Base-by-base conservation (phyloP, 2,888 invertebrate species). In the Mythimna albipuncta region DNA sequence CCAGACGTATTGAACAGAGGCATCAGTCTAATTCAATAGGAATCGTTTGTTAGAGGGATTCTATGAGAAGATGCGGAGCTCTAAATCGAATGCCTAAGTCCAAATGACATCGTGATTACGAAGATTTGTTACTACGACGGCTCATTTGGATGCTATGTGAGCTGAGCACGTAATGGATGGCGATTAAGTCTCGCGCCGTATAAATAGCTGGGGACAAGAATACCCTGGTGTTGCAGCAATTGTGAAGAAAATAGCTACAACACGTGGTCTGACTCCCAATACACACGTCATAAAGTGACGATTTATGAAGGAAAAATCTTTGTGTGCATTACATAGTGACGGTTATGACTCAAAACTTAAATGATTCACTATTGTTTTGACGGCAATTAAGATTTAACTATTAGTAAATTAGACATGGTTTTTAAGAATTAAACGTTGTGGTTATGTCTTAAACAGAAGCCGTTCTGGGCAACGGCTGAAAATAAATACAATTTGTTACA, bases 111-210 rank as follows among this genome's bases (percentile, higher is more conserved):
- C 64, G 71, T 79, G 80, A 86, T 77, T 73, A 65, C 72, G 65
- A 69, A 79, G 85, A 82, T 89, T 89, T 89, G 86, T 88, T 76
- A 84, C 75, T 83, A 81, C 70, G 85, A 75, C 85, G 63, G 79
- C 87, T 90, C 88, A 91, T 91, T 91, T 89, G 85, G 87, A 92
- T 91, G 90, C 91, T 76, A 87, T 85, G 88, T 85, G 85, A 89
- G 89, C 85, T 82, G 84, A 85, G 85, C 80, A 87, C 73, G 79
- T 91, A 91, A 91, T 91, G 85, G 87, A 81, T 84, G 75, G 79
- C 89, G 88, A 92, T 92, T 91, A 92, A 89, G 85, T 86, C 87
- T 80, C 87, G 83, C 85, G 81, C 69, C 82, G 87, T 91, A 90
- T 91, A 90, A 92, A 92, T 91, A 91, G 88, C 85, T 72, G 73